A percentile compares a stretch with the other conserved stretches of the same genome.
phyloP scores from a whole-genome alignment of 2,888 invertebrate genomes.

The Octodonta nipae region DNA sequence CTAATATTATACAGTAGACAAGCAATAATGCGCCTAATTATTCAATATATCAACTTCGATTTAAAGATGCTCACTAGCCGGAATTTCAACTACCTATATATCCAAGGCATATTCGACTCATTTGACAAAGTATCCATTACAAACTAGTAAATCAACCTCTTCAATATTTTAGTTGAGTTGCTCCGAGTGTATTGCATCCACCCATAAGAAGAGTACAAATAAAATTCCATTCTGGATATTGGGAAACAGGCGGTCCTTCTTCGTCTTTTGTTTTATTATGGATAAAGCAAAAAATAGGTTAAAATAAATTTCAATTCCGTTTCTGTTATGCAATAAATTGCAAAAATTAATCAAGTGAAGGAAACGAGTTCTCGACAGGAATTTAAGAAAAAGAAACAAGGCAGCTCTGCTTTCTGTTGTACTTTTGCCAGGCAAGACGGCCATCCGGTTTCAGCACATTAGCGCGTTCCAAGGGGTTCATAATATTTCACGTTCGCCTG shows the following conservation, averaged over 20 bases:
- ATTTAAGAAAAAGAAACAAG: conserved; percentile 24
- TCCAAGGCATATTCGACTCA: too few relatives aligned
- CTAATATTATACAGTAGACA: too few relatives aligned
- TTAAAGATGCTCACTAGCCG: too few relatives aligned
- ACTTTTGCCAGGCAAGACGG: conserved; percentile 20
- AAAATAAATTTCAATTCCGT: conserved; percentile 24
- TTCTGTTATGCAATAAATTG: conserved; percentile 28
- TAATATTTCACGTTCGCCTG: conserved; percentile 15
- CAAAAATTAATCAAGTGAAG: conserved; percentile 28
- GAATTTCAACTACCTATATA: too few relatives aligned
- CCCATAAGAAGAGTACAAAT: conserved; percentile 14
- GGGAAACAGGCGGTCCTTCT: conserved; percentile 3
- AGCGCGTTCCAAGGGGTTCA: conserved; percentile 10
- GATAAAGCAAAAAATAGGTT: conserved; percentile 13
- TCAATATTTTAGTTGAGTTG: conserved; percentile 17
- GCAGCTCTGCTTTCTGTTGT: conserved; percentile 20
- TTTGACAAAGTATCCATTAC: too few relatives aligned
- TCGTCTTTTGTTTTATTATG: conserved; percentile 12
- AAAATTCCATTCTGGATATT: conserved; percentile 14
- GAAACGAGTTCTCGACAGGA: conserved; percentile 22
- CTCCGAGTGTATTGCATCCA: conserved; percentile 16
- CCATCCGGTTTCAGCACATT: conserved; percentile 11
- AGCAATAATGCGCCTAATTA: too few relatives aligned
- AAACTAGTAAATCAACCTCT: conserved; percentile 16
- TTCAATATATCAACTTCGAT: too few relatives aligned